Evolutionary conservation across 2,888 invertebrate genomes (phyloP), one percentile per base, ranked within the genome.

Genomic region (Drosophila algonquin): DNA sequence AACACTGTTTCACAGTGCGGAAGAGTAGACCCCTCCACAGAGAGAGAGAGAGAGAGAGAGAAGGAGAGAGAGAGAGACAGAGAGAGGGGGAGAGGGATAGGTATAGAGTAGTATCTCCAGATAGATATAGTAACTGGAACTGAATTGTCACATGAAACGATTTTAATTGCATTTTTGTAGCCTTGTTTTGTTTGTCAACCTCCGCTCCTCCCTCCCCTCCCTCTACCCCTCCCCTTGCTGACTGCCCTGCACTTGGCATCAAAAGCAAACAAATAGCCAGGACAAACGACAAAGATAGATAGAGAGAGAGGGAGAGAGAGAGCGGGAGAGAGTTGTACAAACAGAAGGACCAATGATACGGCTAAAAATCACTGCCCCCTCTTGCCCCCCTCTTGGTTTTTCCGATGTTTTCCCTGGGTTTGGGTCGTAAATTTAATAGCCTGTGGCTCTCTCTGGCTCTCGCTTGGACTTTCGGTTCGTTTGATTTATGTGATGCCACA

Each of bases 81-180:
- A 30, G 30, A 7, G 30, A 7, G 30, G 2, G 30, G 5, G 35
- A 0, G 21, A 21, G 21, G 21, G 1, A 21, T 21, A 21, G n/a
- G 21, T 2, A 40, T 18, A 18, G 18, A 18, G 2, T 2, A 40
- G 40, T 40, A 40, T 40, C n/a, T 40, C 40, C 2, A 6, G 40
- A 40, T 40, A 47, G 32, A 21, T 35, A 44, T 21, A 24, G 59
- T 40, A 32, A 16, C 24, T 10, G 44, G 64, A 24, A 51, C 50
- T 32, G 32, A 12, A 87, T 80, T 85, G 87, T 84, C 85, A 80
- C 82, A 85, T 75, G 80, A 87, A 87, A 80, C 82, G 81, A 65
- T 76, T 75, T 86, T 86, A 83, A 81, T 83, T 83, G 81, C 79
- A 81, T 87, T 76, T 80, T 81, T 75, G 68, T 67, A 65, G 64